Conservation (phyloP, 2,797 vertebrate species). For the Geotrypetes seraphini region DNA sequence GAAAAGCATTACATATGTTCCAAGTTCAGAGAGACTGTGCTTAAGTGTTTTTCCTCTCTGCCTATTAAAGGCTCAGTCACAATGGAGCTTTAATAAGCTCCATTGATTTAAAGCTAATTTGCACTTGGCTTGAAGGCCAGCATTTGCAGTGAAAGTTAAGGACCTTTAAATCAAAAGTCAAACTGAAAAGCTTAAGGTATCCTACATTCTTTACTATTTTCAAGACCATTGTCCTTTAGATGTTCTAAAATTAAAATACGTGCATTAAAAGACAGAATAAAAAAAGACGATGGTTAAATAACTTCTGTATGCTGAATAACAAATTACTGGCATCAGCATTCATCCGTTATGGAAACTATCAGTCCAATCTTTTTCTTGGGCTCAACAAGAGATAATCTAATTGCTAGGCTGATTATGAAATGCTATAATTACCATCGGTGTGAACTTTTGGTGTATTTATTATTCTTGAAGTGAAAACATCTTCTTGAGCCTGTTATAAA, state of each 20-base stretch:
- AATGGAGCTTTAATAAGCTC: conserved; percentile 68
- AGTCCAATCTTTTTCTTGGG: conserved; percentile 32
- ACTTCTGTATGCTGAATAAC: conserved; percentile 30
- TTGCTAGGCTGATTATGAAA: conserved; percentile 48
- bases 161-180: conserved; percentile 57
- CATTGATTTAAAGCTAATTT: conserved; percentile 74
- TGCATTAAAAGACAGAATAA: conserved; percentile 37
- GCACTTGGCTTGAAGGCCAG: conserved; percentile 67
- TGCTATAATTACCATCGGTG: no score
- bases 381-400: conserved; percentile 52
- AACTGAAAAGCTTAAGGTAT: conserved; percentile 55
- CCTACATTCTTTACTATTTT: conserved; percentile 46
- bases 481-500: conserved; percentile 44
- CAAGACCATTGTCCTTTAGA: conserved; percentile 41
- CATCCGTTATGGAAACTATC: conserved; percentile 43
- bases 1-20: conserved; percentile 61
- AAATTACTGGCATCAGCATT: conserved; percentile 29
- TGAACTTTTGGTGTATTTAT: conserved; percentile 55
- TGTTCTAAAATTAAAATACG: conserved; percentile 46
- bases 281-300: conserved; percentile 40
- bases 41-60: conserved; percentile 46
- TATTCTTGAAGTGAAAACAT: conserved; percentile 45
- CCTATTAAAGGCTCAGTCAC: conserved; percentile 50
- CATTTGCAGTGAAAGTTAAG: conserved; percentile 55
- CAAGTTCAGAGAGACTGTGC: conserved; percentile 51